Evolutionary conservation across 2,797 vertebrate genomes (phyloP).

Genomic region (Bucorvus abyssinicus): DNA sequence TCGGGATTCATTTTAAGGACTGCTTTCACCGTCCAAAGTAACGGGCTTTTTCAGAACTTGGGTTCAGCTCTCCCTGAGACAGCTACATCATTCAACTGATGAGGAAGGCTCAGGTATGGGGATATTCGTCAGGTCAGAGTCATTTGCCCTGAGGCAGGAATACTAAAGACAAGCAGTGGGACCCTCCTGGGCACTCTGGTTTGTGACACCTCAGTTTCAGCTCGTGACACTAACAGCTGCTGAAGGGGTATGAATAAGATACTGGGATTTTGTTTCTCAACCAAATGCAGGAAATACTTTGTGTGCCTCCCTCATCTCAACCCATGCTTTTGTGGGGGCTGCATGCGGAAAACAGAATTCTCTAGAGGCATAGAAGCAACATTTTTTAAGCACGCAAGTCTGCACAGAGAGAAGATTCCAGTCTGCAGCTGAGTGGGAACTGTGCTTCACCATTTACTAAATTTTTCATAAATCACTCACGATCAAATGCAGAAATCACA

Average conservation of each 20-base stretch:
- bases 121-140: neutral
- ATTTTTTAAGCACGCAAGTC: neutral
- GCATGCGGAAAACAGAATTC: neutral
- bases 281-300: neutral
- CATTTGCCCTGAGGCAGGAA: neutral
- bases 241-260: neutral
- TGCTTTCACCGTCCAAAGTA: neutral
- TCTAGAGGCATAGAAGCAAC: neutral
- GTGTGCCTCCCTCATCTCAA: neutral
- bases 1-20: neutral
- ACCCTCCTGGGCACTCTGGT: neutral
- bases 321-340: neutral
- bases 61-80: neutral
- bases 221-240: neutral
- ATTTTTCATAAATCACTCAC: constrained; percentile 31
- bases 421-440: neutral
- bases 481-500: constrained; percentile 31
- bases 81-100: neutral
- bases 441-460: neutral
- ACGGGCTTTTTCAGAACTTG: neutral
- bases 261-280: neutral
- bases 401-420: neutral
- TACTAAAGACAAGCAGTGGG: neutral
- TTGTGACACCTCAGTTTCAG: neutral
- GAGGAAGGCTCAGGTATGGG: neutral